These are phyloP conservation scores for Erythrolamprus reginae DNA, from an alignment of 2,113 vertebrate species.

Conservation along the genomic window DNA sequence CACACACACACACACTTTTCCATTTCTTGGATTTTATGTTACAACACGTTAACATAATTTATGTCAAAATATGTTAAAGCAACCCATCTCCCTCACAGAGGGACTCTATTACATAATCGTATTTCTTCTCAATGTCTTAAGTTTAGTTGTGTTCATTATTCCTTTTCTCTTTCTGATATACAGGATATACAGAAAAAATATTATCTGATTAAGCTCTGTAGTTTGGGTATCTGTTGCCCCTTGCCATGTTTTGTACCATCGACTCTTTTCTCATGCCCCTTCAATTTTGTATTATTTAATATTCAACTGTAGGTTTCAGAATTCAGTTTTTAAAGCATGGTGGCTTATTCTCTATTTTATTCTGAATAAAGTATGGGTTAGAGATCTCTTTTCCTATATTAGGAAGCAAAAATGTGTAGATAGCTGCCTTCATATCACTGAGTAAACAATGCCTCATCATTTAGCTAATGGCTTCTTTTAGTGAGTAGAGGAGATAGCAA, in stretches of 20 bases:
- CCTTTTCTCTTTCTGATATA: background rate
- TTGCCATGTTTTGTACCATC: background rate
- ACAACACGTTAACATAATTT: too few relatives aligned
- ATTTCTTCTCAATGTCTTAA: background rate
- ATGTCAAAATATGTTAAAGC: background rate
- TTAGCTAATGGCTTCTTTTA: conserved; percentile 83
- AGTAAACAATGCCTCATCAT: conserved; percentile 79
- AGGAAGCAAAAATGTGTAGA: conserved; percentile 70
- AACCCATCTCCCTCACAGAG: background rate
- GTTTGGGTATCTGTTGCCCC: background rate
- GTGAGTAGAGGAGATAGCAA: conserved; percentile 74
- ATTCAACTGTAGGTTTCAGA: background rate
- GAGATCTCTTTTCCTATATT: conserved; percentile 66
- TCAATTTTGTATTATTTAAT: background rate
- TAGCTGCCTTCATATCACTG: conserved; percentile 72
- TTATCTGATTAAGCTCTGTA: background rate
- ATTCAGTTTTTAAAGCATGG: conserved; percentile 12
- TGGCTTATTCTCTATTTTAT: conserved; percentile 46
- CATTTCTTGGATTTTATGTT: too few relatives aligned
- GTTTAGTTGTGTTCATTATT: background rate
- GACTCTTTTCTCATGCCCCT: background rate
- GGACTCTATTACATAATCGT: background rate
- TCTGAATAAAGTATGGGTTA: conserved; percentile 45
- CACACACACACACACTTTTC: too few relatives aligned
- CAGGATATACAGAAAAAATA: background rate